Evolutionary conservation across 1,140 invertebrate species (phyloP), one percentile per base, ranked within the genome.

Genomic region (Ganaspis sp.): DNA sequence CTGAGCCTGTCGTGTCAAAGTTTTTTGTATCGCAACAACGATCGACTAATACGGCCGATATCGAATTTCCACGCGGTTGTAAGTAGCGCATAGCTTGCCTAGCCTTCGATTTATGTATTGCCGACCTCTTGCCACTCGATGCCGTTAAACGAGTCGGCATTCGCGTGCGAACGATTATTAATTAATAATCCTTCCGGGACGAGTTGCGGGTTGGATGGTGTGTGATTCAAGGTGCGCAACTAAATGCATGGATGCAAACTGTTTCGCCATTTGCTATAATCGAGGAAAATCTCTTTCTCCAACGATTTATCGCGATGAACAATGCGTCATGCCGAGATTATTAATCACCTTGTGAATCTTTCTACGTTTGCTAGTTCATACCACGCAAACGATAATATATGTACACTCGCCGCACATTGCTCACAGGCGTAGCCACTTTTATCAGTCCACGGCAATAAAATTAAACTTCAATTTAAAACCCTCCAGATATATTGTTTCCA

Each of bases 91-190:
- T 12, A 21, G 21, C 26, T 64, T 64, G 58, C 58, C 58, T 12
- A 64, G 58, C 23, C 23, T 64, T 29, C 58, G 58, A 64, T 64
- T 64, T 64, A 64, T 64, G 58, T 64, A 64, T 64, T 64, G 58
- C 58, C 58, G 58, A 64, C 58, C 58, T 64, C 58, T 64, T 64
- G 58, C 58, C 58, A 64, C 58, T 64, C 58, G 58, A 64, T 64
- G 58, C 58, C 58, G 58, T 64, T 64, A 64, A 64, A 64, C 58
- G 58, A 64, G 58, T 64, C 58, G 58, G 58, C 58, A 64, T 64
- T 64, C 58, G 58, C 58, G 23, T 64, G 58, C 58, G 58, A 64
- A 64, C 58, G 58, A 64, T 64, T 64, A 64, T 64, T 64, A 64
- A 64, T 64, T 64, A 64, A 64, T 64, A 64, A 64, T 64, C 58